A percentile compares a stretch with the other conserved stretches of the same genome.
These are phyloP conservation scores for Aulostomus chinensis DNA, from an alignment of 2,797 vertebrate species.

Conservation along the genomic window DNA sequence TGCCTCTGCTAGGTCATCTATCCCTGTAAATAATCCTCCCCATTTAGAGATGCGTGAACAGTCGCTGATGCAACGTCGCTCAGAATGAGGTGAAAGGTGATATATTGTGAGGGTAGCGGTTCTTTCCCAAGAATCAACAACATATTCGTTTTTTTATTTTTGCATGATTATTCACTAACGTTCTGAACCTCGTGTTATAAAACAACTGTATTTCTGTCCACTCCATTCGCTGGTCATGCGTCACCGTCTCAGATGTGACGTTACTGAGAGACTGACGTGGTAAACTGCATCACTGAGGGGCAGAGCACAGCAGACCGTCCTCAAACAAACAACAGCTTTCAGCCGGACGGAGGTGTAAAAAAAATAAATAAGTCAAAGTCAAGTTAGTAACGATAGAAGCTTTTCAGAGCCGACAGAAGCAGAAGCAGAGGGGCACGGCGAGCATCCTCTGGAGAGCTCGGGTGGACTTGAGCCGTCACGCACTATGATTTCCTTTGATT, in stretches of 20 bases:
- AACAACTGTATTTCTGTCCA: too few relatives aligned
- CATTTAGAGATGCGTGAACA: conserved; percentile 39
- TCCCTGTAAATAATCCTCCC: conserved; percentile 50
- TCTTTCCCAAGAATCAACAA: conserved; percentile 11
- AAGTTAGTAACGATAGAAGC: too few relatives aligned
- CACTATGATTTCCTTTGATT: too few relatives aligned
- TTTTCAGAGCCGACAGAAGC: too few relatives aligned
- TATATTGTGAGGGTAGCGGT: conserved; percentile 31
- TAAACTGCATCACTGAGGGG: conserved; percentile 58
- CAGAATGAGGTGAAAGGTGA: conserved; percentile 60
- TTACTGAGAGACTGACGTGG: conserved; percentile 48
- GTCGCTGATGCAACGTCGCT: conserved; percentile 21
- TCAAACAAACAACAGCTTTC: conserved; percentile 31
- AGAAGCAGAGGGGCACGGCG: too few relatives aligned
- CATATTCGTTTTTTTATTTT: too few relatives aligned
- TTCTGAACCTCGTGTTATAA: neutral
- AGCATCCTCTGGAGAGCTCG: too few relatives aligned
- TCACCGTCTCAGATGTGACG: conserved; percentile 43
- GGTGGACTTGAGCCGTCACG: too few relatives aligned
- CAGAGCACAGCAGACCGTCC: conserved; percentile 44
- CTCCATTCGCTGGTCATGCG: too few relatives aligned
- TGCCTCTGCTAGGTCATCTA: conserved; percentile 46
- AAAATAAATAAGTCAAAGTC: too few relatives aligned
- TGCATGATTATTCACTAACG: too few relatives aligned
- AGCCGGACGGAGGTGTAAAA: too few relatives aligned